A percentile compares a stretch with the other conserved stretches of the same genome.
Conservation (phyloP, 1,140 invertebrate genomes). For the Bombus consobrinus region DNA sequence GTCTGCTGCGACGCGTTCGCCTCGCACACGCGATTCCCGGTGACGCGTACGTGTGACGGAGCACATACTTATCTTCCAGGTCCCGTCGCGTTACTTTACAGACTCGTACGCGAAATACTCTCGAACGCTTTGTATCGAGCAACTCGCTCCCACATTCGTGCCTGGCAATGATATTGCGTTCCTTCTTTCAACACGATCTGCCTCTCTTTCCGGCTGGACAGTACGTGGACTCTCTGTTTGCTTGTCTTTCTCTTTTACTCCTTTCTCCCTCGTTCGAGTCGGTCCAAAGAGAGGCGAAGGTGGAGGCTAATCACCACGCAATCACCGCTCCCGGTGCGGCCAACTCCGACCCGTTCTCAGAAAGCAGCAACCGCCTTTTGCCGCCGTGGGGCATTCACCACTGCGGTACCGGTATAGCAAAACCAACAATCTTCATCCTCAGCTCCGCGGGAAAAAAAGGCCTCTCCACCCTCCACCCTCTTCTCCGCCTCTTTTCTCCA, state of each 20-base stretch:
- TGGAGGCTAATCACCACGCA: constrained; percentile 80
- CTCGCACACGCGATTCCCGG: constrained; percentile 18
- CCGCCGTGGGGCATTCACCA: constrained; percentile 72
- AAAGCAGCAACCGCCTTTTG: constrained; percentile 75
- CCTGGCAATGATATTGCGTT: constrained; percentile 43
- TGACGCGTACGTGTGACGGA: constrained; percentile 37
- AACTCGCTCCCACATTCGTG: constrained; percentile 49
- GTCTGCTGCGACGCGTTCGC: constrained; percentile 8
- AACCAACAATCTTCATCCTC: constrained; percentile 81
- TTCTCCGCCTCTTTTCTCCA: constrained; percentile 62
- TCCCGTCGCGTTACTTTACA: constrained; percentile 17
- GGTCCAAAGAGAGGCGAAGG: constrained; percentile 74
- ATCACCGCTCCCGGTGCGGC: constrained; percentile 78
- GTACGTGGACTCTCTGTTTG: constrained; percentile 6
- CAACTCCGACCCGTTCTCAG: constrained; percentile 75
- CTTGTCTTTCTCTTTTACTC: constrained; percentile 12
- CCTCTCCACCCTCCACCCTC: constrained; percentile 44
- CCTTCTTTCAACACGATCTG: constrained; percentile 24
- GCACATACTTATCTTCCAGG: constrained; percentile 25
- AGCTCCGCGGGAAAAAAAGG: constrained; percentile 61
- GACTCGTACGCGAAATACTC: constrained; percentile 17
- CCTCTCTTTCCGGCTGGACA: constrained; percentile 37
- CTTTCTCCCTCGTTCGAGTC: constrained; percentile 37
- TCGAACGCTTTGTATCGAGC: constrained; percentile 43
- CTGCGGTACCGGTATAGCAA: constrained; percentile 69